Evolutionary conservation across 2,888 invertebrate species (phyloP), one percentile per base, ranked within the genome.

Genomic region (Drosophila pseudotalamancana): DNA sequence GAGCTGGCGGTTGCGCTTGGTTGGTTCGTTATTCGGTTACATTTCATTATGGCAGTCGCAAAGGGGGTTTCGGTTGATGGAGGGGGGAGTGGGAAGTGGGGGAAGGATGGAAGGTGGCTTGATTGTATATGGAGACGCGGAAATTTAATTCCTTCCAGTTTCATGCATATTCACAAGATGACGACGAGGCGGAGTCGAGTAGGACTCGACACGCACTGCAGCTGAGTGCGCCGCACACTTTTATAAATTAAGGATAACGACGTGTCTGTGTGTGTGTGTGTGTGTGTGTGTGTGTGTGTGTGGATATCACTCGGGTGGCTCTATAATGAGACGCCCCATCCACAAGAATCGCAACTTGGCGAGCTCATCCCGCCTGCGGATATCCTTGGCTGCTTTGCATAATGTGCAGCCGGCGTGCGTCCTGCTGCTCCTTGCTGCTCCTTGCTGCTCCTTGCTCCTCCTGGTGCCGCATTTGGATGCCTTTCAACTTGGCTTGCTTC

Each of bases 11-110:
- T 65, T 66, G 60, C 64, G 76, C 66, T 85, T 84, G 86, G 79
- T 89, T 89, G 88, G 83, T 87, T 89, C 88, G 75, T 88, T 88
- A 89, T 89, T 83, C 79, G 88, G 88, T 88, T 88, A 87, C 83
- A 83, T 88, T 88, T 88, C 72, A 88, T 77, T 84, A 74, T 66
- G 77, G 53, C 34, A 45, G 51, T 34, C 25, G 18, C 63, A 57
- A 53, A 42, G 61, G 49, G 54, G 45, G 34, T n/a, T n/a, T n/a
- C 21, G 37, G 35, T 3, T 23, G 25, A 35, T 3, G 21, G 12
- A 3, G 12, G 2, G 37, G 21, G 11, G 11, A 8, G 5, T 6
- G 18, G 4, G 0, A 16, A 9, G 18, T 29, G 3, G 16, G 16
- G 14, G 32, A 6, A 16, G 37, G 9, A 0, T 3, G 32, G 3